Evolutionary conservation across 1,140 invertebrate genomes (phyloP).

Genomic region (Andrena cerasifolii): DNA sequence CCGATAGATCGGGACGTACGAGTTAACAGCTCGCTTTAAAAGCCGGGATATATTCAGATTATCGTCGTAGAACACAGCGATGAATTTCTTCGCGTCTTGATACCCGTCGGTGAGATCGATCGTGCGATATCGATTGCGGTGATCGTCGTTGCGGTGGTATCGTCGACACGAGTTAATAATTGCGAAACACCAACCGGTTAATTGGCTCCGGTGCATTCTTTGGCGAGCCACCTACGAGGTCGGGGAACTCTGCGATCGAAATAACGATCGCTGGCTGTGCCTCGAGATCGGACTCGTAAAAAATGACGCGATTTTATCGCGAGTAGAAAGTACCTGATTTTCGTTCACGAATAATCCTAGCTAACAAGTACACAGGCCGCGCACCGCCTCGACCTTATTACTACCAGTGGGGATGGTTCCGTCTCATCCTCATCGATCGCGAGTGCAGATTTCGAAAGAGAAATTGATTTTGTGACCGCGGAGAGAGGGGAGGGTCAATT

Average conservation of each 20-base stretch:
- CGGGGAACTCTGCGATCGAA: neutral
- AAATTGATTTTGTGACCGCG: slow-evolving; percentile 26
- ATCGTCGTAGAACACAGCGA: neutral
- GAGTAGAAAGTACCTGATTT: slow-evolving; percentile 27
- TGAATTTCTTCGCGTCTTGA: slow-evolving; percentile 9
- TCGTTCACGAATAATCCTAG: neutral
- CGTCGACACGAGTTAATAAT: slow-evolving; percentile 18
- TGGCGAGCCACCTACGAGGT: neutral
- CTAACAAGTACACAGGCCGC: too few relatives aligned
- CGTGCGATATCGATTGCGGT: slow-evolving; percentile 13
- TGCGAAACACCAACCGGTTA: slow-evolving; percentile 23
- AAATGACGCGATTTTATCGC: neutral
- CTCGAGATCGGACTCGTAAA: neutral
- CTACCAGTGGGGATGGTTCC: neutral
- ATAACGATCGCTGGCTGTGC: neutral
- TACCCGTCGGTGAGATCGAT: slow-evolving; percentile 5
- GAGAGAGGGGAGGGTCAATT: too few relatives aligned
- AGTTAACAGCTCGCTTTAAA: neutral
- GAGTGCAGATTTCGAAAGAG: slow-evolving; percentile 4
- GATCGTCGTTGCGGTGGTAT: slow-evolving; percentile 8
- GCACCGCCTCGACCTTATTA: neutral
- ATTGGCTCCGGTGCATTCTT: slow-evolving; percentile 1
- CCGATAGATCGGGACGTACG: neutral
- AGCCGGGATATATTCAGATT: slow-evolving; percentile 17
- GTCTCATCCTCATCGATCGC: too few relatives aligned